phyloP scores from a whole-genome alignment of 1,140 invertebrate species.

The Saccostrea cuccullata region DNA sequence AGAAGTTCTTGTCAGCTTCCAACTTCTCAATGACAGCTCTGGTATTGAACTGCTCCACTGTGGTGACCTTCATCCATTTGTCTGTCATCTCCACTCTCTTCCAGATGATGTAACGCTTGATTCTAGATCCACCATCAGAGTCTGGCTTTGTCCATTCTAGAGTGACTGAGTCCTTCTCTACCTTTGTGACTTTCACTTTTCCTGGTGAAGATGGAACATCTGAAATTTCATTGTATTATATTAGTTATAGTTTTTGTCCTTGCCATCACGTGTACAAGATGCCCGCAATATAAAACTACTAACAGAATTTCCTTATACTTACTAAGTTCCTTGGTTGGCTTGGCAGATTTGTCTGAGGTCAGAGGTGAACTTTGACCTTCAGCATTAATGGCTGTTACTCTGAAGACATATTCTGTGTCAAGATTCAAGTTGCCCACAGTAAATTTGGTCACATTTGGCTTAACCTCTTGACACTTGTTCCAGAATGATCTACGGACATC shows the following conservation, averaged over 20 bases:
- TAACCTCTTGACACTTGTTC: slow-evolving; percentile 66
- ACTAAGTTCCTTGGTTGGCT: slow-evolving; percentile 60
- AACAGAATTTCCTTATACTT: neutral
- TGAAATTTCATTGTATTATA: slow-evolving; percentile 80
- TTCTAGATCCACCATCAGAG: slow-evolving; percentile 85
- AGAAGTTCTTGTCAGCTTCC: slow-evolving; percentile 91
- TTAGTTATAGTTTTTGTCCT: neutral
- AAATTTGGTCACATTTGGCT: slow-evolving; percentile 60
- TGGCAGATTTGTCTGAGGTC: slow-evolving; percentile 81
- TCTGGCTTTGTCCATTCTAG: slow-evolving; percentile 93
- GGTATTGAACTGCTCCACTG: slow-evolving; percentile 79
- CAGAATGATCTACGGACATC: slow-evolving; percentile 68
- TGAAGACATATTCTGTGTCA: slow-evolving; percentile 97
- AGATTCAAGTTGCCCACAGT: slow-evolving; percentile 84
- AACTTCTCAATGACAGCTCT: slow-evolving; percentile 83
- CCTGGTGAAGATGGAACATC: slow-evolving; percentile 92
- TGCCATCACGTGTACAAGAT: neutral
- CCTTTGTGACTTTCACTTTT: slow-evolving; percentile 80
- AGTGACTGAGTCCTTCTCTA: slow-evolving; percentile 87
- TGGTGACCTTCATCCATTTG: slow-evolving; percentile 80
- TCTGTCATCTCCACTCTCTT: slow-evolving; percentile 74
- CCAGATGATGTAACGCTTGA: slow-evolving; percentile 92
- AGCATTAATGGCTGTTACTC: slow-evolving; percentile 81
- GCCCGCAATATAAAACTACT: neutral
- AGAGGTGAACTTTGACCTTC: slow-evolving; percentile 84